These are phyloP conservation scores for Tachuris rubrigastra DNA, from an alignment of 2,113 vertebrate species.

Conservation along the genomic window DNA sequence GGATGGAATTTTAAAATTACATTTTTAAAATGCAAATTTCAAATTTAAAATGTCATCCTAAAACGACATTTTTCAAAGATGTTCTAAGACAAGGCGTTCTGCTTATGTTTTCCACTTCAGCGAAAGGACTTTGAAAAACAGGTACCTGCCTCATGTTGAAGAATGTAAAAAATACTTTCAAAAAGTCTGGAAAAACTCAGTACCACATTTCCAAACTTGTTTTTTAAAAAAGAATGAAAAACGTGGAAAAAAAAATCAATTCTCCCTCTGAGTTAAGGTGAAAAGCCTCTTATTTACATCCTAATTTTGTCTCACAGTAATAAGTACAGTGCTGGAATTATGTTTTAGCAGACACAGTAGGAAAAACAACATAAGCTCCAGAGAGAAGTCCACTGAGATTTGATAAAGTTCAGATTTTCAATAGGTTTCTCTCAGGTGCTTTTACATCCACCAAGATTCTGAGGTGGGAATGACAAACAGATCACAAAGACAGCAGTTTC, in stretches of 20 bases:
- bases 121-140: background rate
- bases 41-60: no score
- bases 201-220: background rate
- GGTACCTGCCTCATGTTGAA: background rate
- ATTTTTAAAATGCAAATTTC: no score
- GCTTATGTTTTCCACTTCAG: background rate
- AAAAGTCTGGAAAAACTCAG: background rate
- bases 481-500: background rate
- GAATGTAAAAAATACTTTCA: background rate
- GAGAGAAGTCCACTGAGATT: background rate
- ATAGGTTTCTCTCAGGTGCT: background rate
- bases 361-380: background rate
- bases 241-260: background rate
- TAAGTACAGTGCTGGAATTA: background rate
- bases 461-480: background rate
- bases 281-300: background rate
- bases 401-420: background rate
- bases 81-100: background rate
- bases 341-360: background rate
- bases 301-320: background rate
- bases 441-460: background rate
- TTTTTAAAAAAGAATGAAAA: background rate
- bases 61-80: background rate
- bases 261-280: background rate
- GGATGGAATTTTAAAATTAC: background rate